Percentiles rank a stretch among this genome's conserved stretches.
Conservation (phyloP, 2,888 invertebrate genomes). For the Drosophila helvetica region DNA sequence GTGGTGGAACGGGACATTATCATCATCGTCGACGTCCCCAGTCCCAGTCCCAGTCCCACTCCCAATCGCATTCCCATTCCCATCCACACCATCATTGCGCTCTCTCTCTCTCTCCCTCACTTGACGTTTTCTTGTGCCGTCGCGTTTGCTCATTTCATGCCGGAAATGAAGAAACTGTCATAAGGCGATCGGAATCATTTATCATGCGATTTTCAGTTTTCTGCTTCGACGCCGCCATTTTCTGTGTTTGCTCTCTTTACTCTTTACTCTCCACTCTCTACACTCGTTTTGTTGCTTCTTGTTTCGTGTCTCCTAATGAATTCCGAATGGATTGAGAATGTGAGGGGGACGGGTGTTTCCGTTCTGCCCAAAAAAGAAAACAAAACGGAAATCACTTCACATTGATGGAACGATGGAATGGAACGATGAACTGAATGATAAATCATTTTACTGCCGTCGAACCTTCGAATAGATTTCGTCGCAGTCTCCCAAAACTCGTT, state of each 20-base stretch:
- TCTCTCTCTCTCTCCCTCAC: constrained; percentile 1
- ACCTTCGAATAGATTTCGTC: constrained; percentile 20
- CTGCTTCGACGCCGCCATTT: constrained; percentile 53
- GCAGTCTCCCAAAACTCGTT: constrained; percentile 2
- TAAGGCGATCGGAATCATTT: constrained; percentile 81
- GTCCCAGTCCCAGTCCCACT: constrained; percentile 28
- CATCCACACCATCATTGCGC: constrained; percentile 48
- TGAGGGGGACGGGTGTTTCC: constrained; percentile 29
- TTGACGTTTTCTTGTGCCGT: constrained; percentile 25
- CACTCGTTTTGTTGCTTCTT: constrained; percentile 28
- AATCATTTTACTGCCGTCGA: constrained; percentile 28
- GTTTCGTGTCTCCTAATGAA: constrained; percentile 33
- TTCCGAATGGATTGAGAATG: constrained; percentile 26
- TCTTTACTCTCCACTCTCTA: constrained; percentile 20
- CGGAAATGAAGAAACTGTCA: constrained; percentile 83
- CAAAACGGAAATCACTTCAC: constrained; percentile 30
- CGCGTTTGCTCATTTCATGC: constrained; percentile 70
- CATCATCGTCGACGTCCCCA: constrained; percentile 32
- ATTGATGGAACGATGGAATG: constrained; percentile 49
- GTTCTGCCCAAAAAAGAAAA: constrained; percentile 24
- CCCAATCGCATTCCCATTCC: too few relatives aligned
- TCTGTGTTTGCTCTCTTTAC: constrained; percentile 33
- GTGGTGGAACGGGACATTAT: constrained; percentile 29
- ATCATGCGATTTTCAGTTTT: constrained; percentile 77
- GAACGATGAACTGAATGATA: constrained; percentile 28